Conservation (phyloP, 2,888 invertebrate species). For the Eilema sororculum region DNA sequence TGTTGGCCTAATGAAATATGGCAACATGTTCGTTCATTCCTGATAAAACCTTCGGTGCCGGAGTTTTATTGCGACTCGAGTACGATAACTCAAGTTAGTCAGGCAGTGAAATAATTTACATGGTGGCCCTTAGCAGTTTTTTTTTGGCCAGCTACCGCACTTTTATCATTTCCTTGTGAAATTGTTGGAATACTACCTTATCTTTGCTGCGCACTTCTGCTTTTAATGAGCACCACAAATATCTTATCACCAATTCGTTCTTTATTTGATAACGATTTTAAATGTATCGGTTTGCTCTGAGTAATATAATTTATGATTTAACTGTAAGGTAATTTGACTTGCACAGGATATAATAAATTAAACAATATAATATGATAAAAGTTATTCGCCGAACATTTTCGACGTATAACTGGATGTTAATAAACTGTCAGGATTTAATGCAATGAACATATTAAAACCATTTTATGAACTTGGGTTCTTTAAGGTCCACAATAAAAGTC, state of each 20-base stretch:
- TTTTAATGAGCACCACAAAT: conserved; percentile 50
- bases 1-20: conserved; percentile 82
- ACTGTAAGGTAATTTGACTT: background rate
- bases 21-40: conserved; percentile 78
- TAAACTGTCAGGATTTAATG: background rate
- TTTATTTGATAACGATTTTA: conserved; percentile 25
- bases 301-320: background rate
- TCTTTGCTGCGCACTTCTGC: conserved; percentile 49
- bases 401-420: background rate
- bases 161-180: conserved; percentile 63
- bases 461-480: conserved; percentile 58
- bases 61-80: conserved; percentile 81
- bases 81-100: conserved; percentile 79
- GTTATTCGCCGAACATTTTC: background rate
- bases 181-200: conserved; percentile 53
- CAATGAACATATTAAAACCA: conserved; percentile 42
- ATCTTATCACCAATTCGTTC: conserved; percentile 39
- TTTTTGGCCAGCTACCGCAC: conserved; percentile 73
- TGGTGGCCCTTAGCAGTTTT: conserved; percentile 72
- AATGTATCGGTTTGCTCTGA: conserved; percentile 3
- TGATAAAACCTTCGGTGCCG: conserved; percentile 81
- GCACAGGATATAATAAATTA: background rate
- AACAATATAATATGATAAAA: background rate
- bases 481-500: conserved; percentile 58
- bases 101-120: conserved; percentile 81